A percentile compares a stretch with the other conserved stretches of the same genome.
Conservation (phyloP, 2,888 invertebrate species). For the Lycophotia porphyrea region DNA sequence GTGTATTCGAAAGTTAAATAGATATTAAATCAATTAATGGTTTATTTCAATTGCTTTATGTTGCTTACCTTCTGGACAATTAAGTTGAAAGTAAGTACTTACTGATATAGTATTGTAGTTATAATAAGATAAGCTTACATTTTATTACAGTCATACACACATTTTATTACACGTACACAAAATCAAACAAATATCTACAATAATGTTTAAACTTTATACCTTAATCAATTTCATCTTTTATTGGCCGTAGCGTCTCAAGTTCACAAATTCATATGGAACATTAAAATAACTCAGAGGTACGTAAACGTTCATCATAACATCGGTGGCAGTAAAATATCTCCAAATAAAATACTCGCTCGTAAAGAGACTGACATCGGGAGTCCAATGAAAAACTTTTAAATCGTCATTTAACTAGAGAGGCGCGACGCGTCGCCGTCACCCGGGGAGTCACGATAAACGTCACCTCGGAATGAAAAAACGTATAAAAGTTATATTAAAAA, state of each 20-base stretch:
- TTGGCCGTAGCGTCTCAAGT: slow-evolving; percentile 77
- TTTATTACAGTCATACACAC: slow-evolving; percentile 46
- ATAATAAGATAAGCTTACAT: slow-evolving; percentile 41
- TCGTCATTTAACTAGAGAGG: slow-evolving; percentile 85
- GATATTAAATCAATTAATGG: slow-evolving; percentile 2
- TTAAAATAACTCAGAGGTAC: slow-evolving; percentile 83
- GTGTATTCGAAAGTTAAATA: not conserved
- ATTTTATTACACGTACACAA: slow-evolving; percentile 57
- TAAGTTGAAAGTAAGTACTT: slow-evolving; percentile 5
- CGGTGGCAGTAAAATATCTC: slow-evolving; percentile 87
- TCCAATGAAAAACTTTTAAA: slow-evolving; percentile 86
- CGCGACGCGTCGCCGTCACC: slow-evolving; percentile 80
- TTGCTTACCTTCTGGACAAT: not conserved
- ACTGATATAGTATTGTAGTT: slow-evolving; percentile 4
- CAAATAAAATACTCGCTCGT: slow-evolving; percentile 88
- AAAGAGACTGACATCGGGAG: slow-evolving; percentile 87
- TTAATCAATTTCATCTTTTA: slow-evolving; percentile 81
- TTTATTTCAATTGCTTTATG: slow-evolving; percentile 1
- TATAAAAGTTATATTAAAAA: slow-evolving; percentile 83
- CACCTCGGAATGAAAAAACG: slow-evolving; percentile 88
- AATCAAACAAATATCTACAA: slow-evolving; percentile 60
- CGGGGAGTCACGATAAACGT: slow-evolving; percentile 88
- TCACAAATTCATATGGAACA: slow-evolving; percentile 82
- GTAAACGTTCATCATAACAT: slow-evolving; percentile 88
- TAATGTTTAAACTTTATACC: slow-evolving; percentile 75